A percentile compares a stretch with the other conserved stretches of the same genome.
Evolutionary conservation across 2,888 invertebrate species (phyloP).

Genomic region (Alloplasta piceator): DNA sequence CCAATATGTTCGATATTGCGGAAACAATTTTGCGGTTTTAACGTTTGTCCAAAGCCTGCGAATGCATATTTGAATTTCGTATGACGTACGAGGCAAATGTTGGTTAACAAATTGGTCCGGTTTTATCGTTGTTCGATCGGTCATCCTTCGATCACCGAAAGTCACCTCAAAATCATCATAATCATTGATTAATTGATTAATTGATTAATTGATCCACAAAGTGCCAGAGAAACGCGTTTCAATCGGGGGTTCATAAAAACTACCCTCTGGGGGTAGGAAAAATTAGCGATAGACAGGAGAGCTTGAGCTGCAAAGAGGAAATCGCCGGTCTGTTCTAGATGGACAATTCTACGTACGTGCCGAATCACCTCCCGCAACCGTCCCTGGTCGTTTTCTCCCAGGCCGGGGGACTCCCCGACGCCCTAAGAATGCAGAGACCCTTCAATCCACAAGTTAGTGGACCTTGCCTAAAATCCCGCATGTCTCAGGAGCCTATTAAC

Average conservation of each 20-base stretch:
- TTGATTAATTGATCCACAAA: not conserved
- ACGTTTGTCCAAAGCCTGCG: no score
- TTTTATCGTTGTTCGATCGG: no score
- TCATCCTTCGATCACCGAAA: no score
- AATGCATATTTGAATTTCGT: no score
- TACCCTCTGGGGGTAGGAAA: not conserved
- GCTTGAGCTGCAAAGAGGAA: constrained; percentile 66
- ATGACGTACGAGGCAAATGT: no score
- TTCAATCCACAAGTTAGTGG: constrained; percentile 88
- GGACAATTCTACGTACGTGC: constrained; percentile 90
- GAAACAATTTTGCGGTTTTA: no score
- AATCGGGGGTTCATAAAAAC: not conserved
- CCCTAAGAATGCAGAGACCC: constrained; percentile 90
- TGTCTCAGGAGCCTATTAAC: constrained; percentile 48
- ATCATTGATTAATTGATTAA: constrained; percentile 1
- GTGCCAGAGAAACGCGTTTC: constrained; percentile 15
- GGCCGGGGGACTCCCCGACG: constrained; percentile 90
- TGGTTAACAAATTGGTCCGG: no score
- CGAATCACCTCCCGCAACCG: constrained; percentile 90
- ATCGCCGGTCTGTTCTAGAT: constrained; percentile 84
- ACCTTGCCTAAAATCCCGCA: constrained; percentile 70
- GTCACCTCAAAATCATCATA: not conserved
- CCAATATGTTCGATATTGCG: not conserved
- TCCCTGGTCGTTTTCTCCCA: constrained; percentile 90
- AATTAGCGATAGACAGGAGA: constrained; percentile 41